Evolutionary conservation across 2,888 invertebrate species (phyloP).

Genomic region (Dascillus cervinus): DNA sequence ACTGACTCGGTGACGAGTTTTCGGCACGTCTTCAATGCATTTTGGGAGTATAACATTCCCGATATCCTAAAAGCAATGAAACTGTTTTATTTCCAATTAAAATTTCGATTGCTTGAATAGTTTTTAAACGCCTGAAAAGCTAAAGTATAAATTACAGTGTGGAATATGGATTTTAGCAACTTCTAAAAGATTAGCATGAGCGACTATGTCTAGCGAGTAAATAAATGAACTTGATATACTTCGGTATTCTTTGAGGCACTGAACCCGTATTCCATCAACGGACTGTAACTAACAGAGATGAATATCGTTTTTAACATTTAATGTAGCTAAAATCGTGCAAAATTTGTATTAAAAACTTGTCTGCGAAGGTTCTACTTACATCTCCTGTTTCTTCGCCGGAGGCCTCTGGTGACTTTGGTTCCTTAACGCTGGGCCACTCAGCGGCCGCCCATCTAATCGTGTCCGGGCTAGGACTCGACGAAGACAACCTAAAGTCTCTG

Average conservation of each 20-base stretch:
- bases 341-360: too few species aligned
- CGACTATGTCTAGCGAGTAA: too few species aligned
- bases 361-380: too few species aligned
- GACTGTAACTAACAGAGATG: too few species aligned
- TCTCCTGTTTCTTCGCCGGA: slow-evolving; percentile 47
- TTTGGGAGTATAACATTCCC: slow-evolving; percentile 53
- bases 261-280: too few species aligned
- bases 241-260: too few species aligned
- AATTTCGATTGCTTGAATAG: not conserved
- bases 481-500: slow-evolving; percentile 40
- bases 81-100: too few species aligned
- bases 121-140: not conserved
- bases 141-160: not conserved
- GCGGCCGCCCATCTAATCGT: slow-evolving; percentile 39
- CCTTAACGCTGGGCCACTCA: slow-evolving; percentile 37
- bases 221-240: too few species aligned
- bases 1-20: slow-evolving; percentile 55
- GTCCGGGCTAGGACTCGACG: slow-evolving; percentile 42
- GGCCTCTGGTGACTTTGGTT: slow-evolving; percentile 37
- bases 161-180: too few species aligned
- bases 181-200: too few species aligned
- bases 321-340: too few species aligned
- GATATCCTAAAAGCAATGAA: slow-evolving; percentile 27
- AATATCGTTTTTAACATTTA: too few species aligned
- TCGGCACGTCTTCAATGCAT: slow-evolving; percentile 49